These are phyloP conservation scores for Elanoides forficatus DNA, from an alignment of 2,113 vertebrate species.

Conservation along the genomic window DNA sequence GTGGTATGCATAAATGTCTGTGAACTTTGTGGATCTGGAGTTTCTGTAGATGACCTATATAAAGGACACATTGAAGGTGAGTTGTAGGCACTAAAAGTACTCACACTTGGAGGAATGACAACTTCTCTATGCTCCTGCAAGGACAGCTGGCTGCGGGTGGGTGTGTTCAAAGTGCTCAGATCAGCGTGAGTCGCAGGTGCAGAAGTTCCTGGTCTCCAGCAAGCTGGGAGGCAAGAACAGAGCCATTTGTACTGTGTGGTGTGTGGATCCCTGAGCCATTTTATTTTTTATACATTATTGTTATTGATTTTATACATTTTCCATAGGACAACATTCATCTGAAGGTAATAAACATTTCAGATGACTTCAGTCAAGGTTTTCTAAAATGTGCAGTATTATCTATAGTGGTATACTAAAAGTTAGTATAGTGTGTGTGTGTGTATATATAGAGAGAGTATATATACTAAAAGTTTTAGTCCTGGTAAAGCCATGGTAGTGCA, in stretches of 20 bases:
- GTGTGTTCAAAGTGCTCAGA: background rate
- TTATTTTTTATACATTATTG: too few relatives aligned
- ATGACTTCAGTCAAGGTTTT: background rate
- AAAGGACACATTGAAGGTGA: background rate
- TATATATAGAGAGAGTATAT: too few relatives aligned
- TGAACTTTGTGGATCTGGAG: background rate
- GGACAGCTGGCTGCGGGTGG: background rate
- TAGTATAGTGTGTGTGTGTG: too few relatives aligned
- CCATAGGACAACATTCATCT: background rate
- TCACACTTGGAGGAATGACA: background rate
- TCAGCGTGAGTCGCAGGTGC: background rate
- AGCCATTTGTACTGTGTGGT: too few relatives aligned
- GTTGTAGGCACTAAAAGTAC: background rate
- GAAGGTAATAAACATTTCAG: background rate
- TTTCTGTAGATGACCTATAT: background rate
- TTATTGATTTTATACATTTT: background rate
- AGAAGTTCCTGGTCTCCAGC: background rate
- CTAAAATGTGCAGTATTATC: rapidly evolving
- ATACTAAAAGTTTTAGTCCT: background rate
- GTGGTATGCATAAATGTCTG: background rate
- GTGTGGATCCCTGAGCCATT: background rate
- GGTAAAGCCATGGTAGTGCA: background rate
- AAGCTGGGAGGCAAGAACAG: too few relatives aligned
- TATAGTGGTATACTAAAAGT: background rate
- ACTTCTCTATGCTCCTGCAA: background rate